Evolutionary conservation across 2,113 vertebrate genomes (phyloP), one percentile per base, ranked within the genome.

Genomic region (Corythaeola cristata): DNA sequence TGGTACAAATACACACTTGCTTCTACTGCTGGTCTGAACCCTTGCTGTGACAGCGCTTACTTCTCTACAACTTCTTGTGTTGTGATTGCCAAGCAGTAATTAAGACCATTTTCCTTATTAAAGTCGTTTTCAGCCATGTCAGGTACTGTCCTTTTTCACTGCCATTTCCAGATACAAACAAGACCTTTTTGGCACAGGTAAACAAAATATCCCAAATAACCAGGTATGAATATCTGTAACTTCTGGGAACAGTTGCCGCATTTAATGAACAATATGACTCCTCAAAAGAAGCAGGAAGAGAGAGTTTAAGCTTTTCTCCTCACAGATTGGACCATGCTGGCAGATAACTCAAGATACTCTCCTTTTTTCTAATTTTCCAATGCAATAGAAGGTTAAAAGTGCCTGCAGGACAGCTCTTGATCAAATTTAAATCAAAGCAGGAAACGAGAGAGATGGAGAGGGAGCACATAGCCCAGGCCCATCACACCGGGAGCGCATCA

Each of bases 351-450:
- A 64, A 68, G 71, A 91, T 33, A 75, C 2, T 8, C 37, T 84
- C 39, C 15, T 59, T 89, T 85, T 82, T 71, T 88, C 59, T 49
- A 18, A 78, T 93, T 81, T 89, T 81, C 83, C 67, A 79, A 68
- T 87, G 81, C 84, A 74, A 22, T 12, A 35, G 66, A 96, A 96
- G 69, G 73, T 89, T 94, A 69, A 75, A 91, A 95, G 53, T 69
- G 58, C 85, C 88, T 85, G 69, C 71, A 88, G 81, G 89, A 85
- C n/a, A 82, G 53, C 16, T 84, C 60, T 95, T 93, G 85, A 96
- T 93, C 62, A 94, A 94, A 96, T 94, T 79, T 73, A 95, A 93
- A 74, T 73, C 63, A 83, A 91, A 92, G 47, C 11, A 88, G 66
- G 56, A 95, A 90, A 85, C 0, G 3, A 78, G 37, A 87, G 39